Percentiles rank a stretch among this genome's conserved stretches.
These are phyloP conservation scores for Amblyjoppa fuscipennis DNA, from an alignment of 2,888 invertebrate species.

Conservation along the genomic window DNA sequence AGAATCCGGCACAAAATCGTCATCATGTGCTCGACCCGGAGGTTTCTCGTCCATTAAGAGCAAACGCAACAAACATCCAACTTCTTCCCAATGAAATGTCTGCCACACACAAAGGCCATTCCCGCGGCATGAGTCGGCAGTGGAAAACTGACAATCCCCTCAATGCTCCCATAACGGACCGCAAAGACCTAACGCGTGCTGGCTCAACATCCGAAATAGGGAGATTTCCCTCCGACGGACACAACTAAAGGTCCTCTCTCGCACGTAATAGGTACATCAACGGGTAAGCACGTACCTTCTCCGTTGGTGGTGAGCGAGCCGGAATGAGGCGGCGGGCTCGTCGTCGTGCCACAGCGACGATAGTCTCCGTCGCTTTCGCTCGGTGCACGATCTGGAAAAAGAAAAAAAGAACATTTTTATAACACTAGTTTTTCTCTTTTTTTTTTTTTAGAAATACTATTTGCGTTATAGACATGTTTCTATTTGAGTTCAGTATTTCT, in stretches of 20 bases:
- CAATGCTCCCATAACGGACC: neutral
- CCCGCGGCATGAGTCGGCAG: too few species aligned
- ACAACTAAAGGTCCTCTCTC: neutral
- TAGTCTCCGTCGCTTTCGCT: constrained; percentile 88
- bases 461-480: too few species aligned
- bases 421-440: too few species aligned
- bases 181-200: neutral
- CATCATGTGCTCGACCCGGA: neutral
- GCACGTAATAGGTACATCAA: neutral
- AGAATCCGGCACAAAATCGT: neutral
- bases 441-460: too few species aligned
- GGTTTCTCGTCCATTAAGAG: neutral
- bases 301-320: constrained; percentile 94
- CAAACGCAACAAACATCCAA: neutral
- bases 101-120: neutral
- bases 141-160: too few species aligned
- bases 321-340: constrained; percentile 88
- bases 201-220: too few species aligned
- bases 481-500: too few species aligned
- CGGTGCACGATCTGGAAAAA: constrained; percentile 88
- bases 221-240: neutral
- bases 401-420: neutral
- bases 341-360: constrained; percentile 87
- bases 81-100: neutral
- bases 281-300: constrained; percentile 88